phyloP scores from a whole-genome alignment of 2,113 vertebrate species.

The Sapayoa aenigma region DNA sequence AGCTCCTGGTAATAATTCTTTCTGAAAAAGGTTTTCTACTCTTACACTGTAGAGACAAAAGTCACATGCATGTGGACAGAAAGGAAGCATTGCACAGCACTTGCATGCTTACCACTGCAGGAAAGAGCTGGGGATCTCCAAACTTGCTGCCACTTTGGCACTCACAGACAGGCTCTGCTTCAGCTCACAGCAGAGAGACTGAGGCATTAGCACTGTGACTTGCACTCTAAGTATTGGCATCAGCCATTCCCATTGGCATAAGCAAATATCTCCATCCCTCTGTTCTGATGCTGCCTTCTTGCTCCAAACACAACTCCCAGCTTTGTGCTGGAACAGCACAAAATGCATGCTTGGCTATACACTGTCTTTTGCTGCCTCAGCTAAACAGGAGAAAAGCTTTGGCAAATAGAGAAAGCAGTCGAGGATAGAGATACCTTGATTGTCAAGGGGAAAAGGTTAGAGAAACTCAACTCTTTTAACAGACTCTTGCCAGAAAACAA shows the following conservation, averaged over 20 bases:
- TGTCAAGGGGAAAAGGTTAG: background rate
- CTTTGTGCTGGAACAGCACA: background rate
- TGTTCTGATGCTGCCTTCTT: background rate
- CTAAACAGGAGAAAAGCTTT: background rate
- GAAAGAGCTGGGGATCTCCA: background rate
- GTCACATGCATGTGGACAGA: background rate
- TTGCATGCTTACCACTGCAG: background rate
- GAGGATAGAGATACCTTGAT: background rate
- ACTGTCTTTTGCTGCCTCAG: background rate
- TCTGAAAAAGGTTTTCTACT: too few species aligned
- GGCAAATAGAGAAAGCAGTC: background rate
- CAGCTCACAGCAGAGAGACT: background rate
- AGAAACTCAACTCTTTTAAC: background rate
- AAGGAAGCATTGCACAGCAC: background rate
- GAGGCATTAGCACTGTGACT: background rate
- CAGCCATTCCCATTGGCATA: rapidly evolving
- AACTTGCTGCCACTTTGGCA: background rate
- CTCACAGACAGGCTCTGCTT: background rate
- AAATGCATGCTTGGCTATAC: background rate
- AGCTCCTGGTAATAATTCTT: too few species aligned
- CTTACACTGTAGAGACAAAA: background rate
- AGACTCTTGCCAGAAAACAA: background rate
- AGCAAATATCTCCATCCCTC: background rate
- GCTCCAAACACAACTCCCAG: background rate
- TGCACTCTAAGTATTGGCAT: background rate